A percentile compares a stretch with the other conserved stretches of the same genome.
These are phyloP conservation scores for Agapostemon virescens DNA, from an alignment of 2,888 invertebrate genomes.

Conservation along the genomic window DNA sequence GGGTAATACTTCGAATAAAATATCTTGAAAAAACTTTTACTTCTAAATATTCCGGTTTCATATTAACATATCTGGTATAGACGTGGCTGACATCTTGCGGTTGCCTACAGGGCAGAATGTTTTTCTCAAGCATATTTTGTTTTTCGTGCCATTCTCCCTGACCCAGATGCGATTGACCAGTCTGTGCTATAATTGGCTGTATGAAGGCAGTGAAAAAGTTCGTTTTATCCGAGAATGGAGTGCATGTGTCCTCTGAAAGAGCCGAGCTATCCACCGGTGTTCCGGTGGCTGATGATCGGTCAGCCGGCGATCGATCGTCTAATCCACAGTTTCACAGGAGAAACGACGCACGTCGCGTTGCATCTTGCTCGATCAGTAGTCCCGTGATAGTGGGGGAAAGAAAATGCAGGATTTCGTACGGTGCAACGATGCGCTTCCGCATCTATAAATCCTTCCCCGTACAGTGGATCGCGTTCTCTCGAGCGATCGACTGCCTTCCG, in stretches of 20 bases:
- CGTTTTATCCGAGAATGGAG: not conserved
- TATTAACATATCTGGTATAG: no score
- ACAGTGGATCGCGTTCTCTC: not conserved
- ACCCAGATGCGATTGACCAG: not conserved
- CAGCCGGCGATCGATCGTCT: slow-evolving; percentile 1
- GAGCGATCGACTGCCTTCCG: slow-evolving; percentile 30
- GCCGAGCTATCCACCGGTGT: not conserved
- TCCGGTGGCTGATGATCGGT: not conserved
- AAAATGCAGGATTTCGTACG: slow-evolving; percentile 22
- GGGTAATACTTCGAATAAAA: no score
- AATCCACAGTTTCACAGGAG: slow-evolving; percentile 5
- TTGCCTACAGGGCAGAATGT: not conserved
- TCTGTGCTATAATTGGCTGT: not conserved
- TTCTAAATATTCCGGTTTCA: no score
- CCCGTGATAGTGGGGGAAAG: not conserved
- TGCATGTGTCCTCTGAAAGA: not conserved
- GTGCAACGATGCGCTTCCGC: not conserved
- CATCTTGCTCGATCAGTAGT: slow-evolving; percentile 4
- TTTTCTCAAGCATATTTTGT: not conserved
- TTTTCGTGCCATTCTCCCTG: not conserved
- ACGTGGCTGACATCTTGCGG: no score
- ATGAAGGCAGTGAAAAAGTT: not conserved
- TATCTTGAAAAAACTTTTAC: no score
- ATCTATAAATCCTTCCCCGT: slow-evolving; percentile 22
- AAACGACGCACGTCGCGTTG: slow-evolving; percentile 32